These are phyloP conservation scores for Nymphalis c-album DNA, from an alignment of 2,888 invertebrate genomes.

Conservation along the genomic window DNA sequence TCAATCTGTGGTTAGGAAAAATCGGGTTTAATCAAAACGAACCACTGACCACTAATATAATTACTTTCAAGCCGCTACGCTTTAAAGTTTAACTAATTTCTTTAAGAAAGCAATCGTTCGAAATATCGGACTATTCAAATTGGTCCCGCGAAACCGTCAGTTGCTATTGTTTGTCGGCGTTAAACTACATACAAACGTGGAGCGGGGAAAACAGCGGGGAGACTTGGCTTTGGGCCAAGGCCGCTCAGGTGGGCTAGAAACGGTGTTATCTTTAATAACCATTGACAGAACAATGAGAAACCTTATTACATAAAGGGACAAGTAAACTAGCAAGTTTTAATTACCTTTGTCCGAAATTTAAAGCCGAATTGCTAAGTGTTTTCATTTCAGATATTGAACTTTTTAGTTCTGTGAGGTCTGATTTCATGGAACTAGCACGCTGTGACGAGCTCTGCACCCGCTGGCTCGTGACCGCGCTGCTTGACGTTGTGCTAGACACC, in stretches of 20 bases:
- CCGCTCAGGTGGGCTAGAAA: conserved; percentile 76
- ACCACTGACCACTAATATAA: background rate
- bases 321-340: conserved; percentile 31
- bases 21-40: background rate
- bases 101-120: background rate
- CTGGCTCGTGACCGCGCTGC: conserved; percentile 82
- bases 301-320: conserved; percentile 44
- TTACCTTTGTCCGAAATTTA: conserved; percentile 75
- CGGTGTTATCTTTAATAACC: conserved; percentile 56
- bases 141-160: conserved; percentile 58
- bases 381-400: conserved; percentile 94
- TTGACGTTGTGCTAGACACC: conserved; percentile 82
- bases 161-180: conserved; percentile 76
- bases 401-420: conserved; percentile 89
- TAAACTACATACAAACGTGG: conserved; percentile 75
- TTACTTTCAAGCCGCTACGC: background rate
- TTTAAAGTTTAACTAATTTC: background rate
- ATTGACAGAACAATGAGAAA: conserved; percentile 52
- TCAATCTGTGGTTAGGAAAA: conserved; percentile 74
- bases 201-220: conserved; percentile 67
- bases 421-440: conserved; percentile 89
- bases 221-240: conserved; percentile 75
- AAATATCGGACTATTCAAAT: conserved; percentile 25
- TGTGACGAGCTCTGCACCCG: conserved; percentile 82
- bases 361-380: conserved; percentile 81